These are phyloP conservation scores for Druon quercuslanigerum DNA, from an alignment of 1,140 invertebrate genomes.

Conservation along the genomic window DNA sequence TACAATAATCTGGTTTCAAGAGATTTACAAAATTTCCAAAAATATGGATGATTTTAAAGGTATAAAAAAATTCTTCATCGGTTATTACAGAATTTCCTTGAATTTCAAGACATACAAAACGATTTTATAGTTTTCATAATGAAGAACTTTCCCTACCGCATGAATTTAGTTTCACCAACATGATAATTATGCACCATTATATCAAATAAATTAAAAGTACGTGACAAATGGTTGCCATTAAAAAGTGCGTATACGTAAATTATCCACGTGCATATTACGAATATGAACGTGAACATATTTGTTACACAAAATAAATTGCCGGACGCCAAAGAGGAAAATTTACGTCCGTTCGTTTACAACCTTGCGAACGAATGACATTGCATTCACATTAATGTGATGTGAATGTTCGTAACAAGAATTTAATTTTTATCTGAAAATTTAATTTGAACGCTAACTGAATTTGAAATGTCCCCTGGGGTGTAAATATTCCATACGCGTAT, in stretches of 20 bases:
- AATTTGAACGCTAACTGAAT: constrained; percentile 1
- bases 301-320: background rate
- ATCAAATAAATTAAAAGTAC: too few species aligned
- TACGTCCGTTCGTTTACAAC: background rate
- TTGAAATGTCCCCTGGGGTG: background rate
- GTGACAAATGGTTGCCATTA: too few species aligned
- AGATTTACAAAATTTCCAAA: too few species aligned
- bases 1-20: too few species aligned
- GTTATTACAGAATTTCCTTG: too few species aligned
- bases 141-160: background rate
- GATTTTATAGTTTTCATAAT: background rate
- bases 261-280: too few species aligned
- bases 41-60: too few species aligned
- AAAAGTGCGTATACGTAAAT: too few species aligned
- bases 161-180: background rate
- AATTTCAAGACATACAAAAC: too few species aligned
- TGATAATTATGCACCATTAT: background rate
- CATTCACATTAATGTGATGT: background rate
- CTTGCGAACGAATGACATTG: background rate
- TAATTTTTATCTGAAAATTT: background rate
- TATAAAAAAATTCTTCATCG: too few species aligned
- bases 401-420: background rate
- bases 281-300: background rate
- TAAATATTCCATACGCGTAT: background rate
- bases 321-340: background rate